A percentile compares a stretch with the other conserved stretches of the same genome.
Conservation (phyloP, 2,888 invertebrate genomes). For the Empis livida region DNA sequence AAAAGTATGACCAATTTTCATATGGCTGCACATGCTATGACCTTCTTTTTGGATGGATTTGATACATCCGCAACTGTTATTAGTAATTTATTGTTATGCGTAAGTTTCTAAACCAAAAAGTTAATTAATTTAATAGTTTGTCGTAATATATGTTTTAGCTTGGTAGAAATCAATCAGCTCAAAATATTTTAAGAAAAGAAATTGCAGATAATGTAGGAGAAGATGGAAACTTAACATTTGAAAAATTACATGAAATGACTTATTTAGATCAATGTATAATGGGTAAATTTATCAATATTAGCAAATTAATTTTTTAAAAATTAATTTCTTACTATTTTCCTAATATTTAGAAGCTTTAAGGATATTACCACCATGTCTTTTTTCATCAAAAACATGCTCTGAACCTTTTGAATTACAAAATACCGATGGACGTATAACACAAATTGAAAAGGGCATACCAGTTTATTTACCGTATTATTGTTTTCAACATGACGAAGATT, state of each 20-base stretch:
- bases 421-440: slow-evolving; percentile 11
- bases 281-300: slow-evolving; percentile 15
- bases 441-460: slow-evolving; percentile 21
- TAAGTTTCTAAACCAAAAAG: no score
- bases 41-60: slow-evolving; percentile 31
- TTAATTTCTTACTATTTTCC: neutral
- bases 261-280: slow-evolving; percentile 28
- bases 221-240: slow-evolving; percentile 16
- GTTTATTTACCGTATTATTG: slow-evolving; percentile 29
- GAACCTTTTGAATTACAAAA: slow-evolving; percentile 16
- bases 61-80: slow-evolving; percentile 27
- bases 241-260: slow-evolving; percentile 19
- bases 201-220: slow-evolving; percentile 9
- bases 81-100: slow-evolving; percentile 22
- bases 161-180: slow-evolving; percentile 16
- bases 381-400: slow-evolving; percentile 21
- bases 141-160: slow-evolving; percentile 15
- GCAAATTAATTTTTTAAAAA: neutral
- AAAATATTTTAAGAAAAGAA: slow-evolving; percentile 23
- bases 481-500: slow-evolving; percentile 25
- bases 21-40: slow-evolving; percentile 25
- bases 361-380: slow-evolving; percentile 20
- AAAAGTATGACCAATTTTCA: slow-evolving; percentile 17
- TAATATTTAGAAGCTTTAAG: slow-evolving; percentile 21
- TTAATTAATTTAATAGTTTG: no score